Conservation (phyloP, 2,797 vertebrate species). For the Thamnophis elegans region DNA sequence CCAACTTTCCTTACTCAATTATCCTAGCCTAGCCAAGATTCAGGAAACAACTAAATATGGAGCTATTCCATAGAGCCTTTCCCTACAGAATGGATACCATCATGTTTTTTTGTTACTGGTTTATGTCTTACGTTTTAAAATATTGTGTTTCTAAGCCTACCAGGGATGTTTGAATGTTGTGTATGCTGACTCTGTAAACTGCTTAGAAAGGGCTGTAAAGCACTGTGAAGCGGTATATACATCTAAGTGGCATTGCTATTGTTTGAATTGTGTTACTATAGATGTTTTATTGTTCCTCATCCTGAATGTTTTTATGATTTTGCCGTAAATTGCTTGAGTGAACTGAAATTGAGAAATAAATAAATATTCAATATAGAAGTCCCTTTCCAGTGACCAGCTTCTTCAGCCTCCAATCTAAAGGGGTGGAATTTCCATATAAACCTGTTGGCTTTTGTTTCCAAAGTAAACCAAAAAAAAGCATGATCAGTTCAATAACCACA, state of each 20-base stretch:
- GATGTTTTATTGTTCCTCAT: not conserved
- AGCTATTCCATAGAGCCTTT: not conserved
- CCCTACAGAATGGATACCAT: not conserved
- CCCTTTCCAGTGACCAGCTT: not conserved
- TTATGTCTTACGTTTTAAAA: not conserved
- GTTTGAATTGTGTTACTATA: not conserved
- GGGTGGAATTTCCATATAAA: not conserved
- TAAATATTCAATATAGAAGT: not conserved
- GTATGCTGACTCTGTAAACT: not conserved
- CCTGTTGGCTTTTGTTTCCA: not conserved
- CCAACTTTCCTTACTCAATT: not conserved
- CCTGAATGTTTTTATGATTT: not conserved
- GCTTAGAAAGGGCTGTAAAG: not conserved
- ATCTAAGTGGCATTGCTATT: not conserved
- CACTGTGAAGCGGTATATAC: not conserved
- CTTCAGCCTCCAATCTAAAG: not conserved
- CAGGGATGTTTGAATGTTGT: not conserved
- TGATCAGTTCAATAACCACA: not conserved
- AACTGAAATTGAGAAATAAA: not conserved
- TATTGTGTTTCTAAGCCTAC: not conserved
- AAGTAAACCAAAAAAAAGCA: not conserved
- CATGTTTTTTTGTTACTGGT: not conserved
- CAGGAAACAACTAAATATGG: not conserved
- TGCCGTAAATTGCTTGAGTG: not conserved
- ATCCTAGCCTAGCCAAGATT: not conserved